phyloP scores from a whole-genome alignment of 2,113 vertebrate species.

The Atherinomorus stipes region DNA sequence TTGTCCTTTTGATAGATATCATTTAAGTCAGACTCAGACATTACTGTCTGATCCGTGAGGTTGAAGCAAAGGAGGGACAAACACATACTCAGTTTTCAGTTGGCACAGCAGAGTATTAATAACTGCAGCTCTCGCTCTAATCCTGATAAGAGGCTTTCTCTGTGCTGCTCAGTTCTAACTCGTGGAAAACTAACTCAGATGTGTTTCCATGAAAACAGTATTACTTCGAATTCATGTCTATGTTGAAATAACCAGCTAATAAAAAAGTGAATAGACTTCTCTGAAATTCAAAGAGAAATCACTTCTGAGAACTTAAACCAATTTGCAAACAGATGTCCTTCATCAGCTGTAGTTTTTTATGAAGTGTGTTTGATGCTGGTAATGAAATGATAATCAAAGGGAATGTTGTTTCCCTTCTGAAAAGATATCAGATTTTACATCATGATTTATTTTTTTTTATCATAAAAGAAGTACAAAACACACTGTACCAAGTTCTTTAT shows the following conservation, averaged over 20 bases:
- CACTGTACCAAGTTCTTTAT: neutral
- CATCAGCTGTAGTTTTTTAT: neutral
- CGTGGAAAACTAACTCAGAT: constrained; percentile 45
- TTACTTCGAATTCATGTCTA: constrained; percentile 38
- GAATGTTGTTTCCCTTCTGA: neutral
- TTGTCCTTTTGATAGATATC: neutral
- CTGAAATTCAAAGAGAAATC: constrained; percentile 28
- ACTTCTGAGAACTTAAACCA: constrained; percentile 38
- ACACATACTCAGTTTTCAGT: constrained; percentile 20
- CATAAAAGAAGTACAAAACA: neutral
- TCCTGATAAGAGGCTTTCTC: constrained; percentile 78
- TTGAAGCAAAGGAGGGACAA: constrained; percentile 1
- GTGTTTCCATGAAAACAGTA: constrained; percentile 58
- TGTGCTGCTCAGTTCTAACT: constrained; percentile 56
- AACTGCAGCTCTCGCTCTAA: constrained; percentile 67
- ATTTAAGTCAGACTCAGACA: constrained; percentile 18
- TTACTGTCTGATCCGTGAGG: neutral
- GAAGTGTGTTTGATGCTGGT: neutral
- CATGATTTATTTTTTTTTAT: neutral
- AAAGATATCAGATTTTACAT: constrained; percentile 1
- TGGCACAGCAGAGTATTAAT: constrained; percentile 59
- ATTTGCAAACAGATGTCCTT: constrained; percentile 22
- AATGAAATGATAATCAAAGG: neutral
- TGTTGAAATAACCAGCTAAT: constrained; percentile 26
- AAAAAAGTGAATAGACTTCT: constrained; percentile 28